These are phyloP conservation scores for Drosophila neocordata DNA, from an alignment of 1,140 invertebrate species.

Conservation along the genomic window DNA sequence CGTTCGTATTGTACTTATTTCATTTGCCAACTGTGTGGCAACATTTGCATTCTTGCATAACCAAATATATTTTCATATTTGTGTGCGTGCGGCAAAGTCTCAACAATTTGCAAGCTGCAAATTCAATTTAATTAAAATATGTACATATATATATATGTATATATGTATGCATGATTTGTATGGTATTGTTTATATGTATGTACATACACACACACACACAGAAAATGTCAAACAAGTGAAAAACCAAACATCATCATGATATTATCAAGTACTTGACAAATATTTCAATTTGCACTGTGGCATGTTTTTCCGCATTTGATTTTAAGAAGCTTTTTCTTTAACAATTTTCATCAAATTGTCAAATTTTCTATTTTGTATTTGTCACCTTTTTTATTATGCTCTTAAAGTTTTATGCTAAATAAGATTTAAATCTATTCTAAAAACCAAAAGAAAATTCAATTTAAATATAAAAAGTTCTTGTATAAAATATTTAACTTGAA, in stretches of 20 bases:
- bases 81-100: conserved; percentile 26
- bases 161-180: not conserved
- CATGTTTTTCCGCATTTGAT: not conserved
- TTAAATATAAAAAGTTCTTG: not conserved
- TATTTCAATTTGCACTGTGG: not conserved
- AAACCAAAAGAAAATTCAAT: conserved; percentile 4
- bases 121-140: conserved; percentile 56
- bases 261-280: conserved; percentile 10
- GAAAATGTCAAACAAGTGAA: not conserved
- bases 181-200: not conserved
- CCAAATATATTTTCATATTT: conserved; percentile 34
- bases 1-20: conserved; percentile 4
- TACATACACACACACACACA: conserved; percentile 10
- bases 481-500: conserved; percentile 6
- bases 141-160: conserved; percentile 6
- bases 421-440: not conserved
- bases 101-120: conserved; percentile 26
- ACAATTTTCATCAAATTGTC: not conserved
- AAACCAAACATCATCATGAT: conserved; percentile 10
- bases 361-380: not conserved
- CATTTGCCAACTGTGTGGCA: conserved; percentile 9
- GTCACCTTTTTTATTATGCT: not conserved
- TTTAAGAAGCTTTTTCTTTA: not conserved
- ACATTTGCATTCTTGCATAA: conserved; percentile 38
- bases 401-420: not conserved